Percentiles rank a stretch among this genome's conserved stretches.
phyloP scores from a whole-genome alignment of 2,113 vertebrate species.

The Anser cygnoides region DNA sequence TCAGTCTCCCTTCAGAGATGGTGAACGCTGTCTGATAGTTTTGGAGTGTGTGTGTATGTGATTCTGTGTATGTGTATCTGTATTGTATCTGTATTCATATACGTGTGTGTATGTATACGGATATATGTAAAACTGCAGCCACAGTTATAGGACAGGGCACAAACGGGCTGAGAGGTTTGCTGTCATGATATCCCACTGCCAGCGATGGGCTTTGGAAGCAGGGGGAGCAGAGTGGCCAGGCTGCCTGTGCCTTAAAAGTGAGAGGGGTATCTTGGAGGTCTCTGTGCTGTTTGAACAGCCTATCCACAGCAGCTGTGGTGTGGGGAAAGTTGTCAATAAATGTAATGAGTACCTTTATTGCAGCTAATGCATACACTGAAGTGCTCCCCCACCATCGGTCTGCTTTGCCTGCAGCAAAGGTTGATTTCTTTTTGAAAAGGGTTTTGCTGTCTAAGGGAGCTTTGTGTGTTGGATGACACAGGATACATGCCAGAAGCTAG shows the following conservation, averaged over 20 bases:
- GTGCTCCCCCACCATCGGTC: background rate
- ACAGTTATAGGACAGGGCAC: background rate
- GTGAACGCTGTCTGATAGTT: accelerated
- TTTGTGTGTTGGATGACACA: background rate
- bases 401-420: background rate
- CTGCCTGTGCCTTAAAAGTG: background rate
- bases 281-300: background rate
- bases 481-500: background rate
- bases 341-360: background rate
- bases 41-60: background rate
- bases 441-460: background rate
- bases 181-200: accelerated
- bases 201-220: background rate
- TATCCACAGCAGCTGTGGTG: background rate
- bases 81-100: background rate
- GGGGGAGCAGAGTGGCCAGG: background rate
- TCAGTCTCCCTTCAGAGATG: background rate
- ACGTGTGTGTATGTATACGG: background rate
- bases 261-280: background rate
- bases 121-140: background rate
- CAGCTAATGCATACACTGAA: background rate
- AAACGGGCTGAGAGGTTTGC: background rate
- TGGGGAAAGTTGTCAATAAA: background rate
- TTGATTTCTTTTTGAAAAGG: background rate
- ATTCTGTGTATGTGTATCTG: no score